Evolutionary conservation across 2,113 vertebrate species (phyloP), one percentile per base, ranked within the genome.

Genomic region (Hippocampus comes): DNA sequence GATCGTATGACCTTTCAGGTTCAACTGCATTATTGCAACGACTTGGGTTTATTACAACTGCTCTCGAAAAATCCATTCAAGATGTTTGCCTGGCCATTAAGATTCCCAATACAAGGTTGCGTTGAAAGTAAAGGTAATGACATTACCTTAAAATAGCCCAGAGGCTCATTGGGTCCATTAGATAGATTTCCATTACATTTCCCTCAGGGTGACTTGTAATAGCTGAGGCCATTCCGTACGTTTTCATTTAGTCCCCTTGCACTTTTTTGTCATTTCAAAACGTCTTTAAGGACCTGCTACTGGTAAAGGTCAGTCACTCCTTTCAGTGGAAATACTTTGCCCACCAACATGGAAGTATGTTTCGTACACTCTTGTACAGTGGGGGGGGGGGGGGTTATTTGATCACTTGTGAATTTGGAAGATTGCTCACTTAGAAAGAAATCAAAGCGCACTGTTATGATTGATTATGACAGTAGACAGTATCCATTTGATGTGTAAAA

Each of bases 81-180:
- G 43, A 23, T n/a, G 63, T 65, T 65, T 23, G 63, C 14, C 21
- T 42, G 1, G 21, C 63, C 41, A 12, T 43, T 65, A 11, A 65
- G 20, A 43, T 43, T 20, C 63, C 63, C 63, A 65, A 65, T 43
- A 43, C 21, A 65, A 23, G 20, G 9, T 14, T 43, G 41, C 23
- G 57, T 30, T 30, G 38, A 65, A 65, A 43, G 63, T 65, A 42
- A 43, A 65, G 63, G 20, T 65, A 65, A 65, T 65, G 63, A 65
- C 43, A 46, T 65, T 65, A 65, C 14, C 57, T 60, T 27, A 27
- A 60, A 60, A 60, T 60, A 60, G 38, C 63, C 21, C 8, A 65
- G 63, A n/a, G 63, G 41, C 38, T 43, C 63, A 65, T 65, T 43
- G 63, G 63, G 21, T 65, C 63, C 63, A 65, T 43, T 65, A 65